Evolutionary conservation across 2,113 vertebrate genomes (phyloP), one percentile per base, ranked within the genome.

Genomic region (Hyaena hyaena): DNA sequence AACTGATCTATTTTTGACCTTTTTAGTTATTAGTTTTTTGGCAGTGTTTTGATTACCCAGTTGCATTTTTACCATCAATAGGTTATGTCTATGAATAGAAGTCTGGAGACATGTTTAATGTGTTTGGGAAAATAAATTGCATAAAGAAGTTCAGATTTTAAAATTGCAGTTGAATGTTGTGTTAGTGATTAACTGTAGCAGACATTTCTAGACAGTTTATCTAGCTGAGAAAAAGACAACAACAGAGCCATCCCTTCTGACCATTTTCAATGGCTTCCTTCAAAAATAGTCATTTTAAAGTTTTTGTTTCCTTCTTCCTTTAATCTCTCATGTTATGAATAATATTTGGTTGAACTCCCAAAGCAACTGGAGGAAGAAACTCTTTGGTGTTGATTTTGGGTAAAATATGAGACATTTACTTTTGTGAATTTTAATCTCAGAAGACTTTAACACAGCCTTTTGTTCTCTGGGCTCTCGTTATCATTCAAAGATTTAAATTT

Each of bases 371-470:
- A 61, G 66, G 81, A 98, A 96, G 48, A 96, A 98, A 96, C 82
- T 43, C 85, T 92, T 96, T 98, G 89, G 48, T 97, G 73, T 93
- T 98, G 95, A 94, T 98, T 97, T 95, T 97, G 92, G 95, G 79
- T 98, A 97, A 98, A 98, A 92, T 98, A 90, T 50, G 92, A 97
- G 96, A 93, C 80, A 96, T 97, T 97, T 94, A 93, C 88, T 97
- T 98, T 84, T 94, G 66, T 94, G 80, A 96, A 95, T 88, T 92
- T 87, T 97, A 95, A 93, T 90, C 82, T 92, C 92, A 4, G 58
- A 96, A 97, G 50, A 96, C 83, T 95, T 98, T 85, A 23, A n/a
- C 93, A 16, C 95, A 81, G 4, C 86, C 71, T 96, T 86, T 94
- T 96, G 55, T 98, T 93, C 91, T 95, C 92, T 86, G 92, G 92